A percentile compares a stretch with the other conserved stretches of the same genome.
These are phyloP conservation scores for Formicarius rufipectus DNA, from an alignment of 2,113 vertebrate genomes.

Conservation along the genomic window DNA sequence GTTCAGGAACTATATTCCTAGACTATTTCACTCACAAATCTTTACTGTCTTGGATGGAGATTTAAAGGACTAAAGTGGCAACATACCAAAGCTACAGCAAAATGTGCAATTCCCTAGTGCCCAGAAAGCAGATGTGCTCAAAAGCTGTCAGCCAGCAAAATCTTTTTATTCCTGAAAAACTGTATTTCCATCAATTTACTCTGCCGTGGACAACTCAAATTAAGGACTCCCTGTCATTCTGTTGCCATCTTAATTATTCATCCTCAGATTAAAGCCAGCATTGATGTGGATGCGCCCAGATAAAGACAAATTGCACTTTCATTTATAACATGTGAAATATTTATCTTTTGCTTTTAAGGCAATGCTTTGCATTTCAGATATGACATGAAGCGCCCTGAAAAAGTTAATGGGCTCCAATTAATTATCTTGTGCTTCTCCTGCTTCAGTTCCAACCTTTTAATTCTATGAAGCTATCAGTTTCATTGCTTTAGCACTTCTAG, in stretches of 20 bases:
- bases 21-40: not conserved
- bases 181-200: not conserved
- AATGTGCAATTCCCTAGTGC: not conserved
- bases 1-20: not conserved
- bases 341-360: not conserved
- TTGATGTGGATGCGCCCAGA: not conserved
- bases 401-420: not conserved
- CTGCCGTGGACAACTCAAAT: not conserved
- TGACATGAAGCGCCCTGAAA: not conserved
- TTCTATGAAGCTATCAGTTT: not conserved
- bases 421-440: not conserved
- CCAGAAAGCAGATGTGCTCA: conserved; percentile 6
- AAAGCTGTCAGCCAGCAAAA: conserved; percentile 21
- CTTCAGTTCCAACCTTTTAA: not conserved
- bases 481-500: not conserved
- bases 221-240: not conserved
- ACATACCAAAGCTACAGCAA: not conserved
- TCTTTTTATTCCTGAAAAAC: not conserved
- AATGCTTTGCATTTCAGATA: not conserved
- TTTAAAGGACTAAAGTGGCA: conserved; percentile 1
- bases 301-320: not conserved
- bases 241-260: not conserved
- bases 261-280: not conserved
- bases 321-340: not conserved
- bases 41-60: conserved; percentile 1